phyloP scores from a whole-genome alignment of 1,140 invertebrate species.

The Charaxes varanes region DNA sequence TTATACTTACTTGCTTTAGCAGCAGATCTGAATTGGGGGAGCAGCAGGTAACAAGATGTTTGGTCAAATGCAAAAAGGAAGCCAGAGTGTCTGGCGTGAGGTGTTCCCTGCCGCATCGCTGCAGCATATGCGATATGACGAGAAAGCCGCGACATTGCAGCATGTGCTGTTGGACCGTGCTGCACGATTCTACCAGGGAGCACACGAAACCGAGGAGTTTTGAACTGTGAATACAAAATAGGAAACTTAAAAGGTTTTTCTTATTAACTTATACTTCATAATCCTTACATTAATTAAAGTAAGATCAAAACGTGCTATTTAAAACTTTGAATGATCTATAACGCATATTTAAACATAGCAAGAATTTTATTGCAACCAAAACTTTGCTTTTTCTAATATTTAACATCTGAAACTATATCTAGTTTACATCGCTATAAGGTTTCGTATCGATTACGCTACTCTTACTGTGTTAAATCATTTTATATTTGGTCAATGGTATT shows the following conservation, averaged over 20 bases:
- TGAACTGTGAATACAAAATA: conserved; percentile 81
- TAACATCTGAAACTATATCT: too few species aligned
- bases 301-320: too few species aligned
- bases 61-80: conserved; percentile 95
- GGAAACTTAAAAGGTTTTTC: not conserved
- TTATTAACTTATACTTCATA: too few species aligned
- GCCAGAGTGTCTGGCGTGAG: conserved; percentile 94
- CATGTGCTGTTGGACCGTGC: conserved; percentile 99
- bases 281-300: too few species aligned
- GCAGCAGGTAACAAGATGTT: conserved; percentile 95
- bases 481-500: not conserved
- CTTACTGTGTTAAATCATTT: too few species aligned
- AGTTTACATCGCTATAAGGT: too few species aligned
- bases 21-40: conserved; percentile 94
- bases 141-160: conserved; percentile 98
- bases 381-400: too few species aligned
- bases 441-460: too few species aligned
- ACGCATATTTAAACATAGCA: too few species aligned
- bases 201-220: conserved; percentile 98
- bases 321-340: too few species aligned
- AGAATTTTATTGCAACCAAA: too few species aligned
- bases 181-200: conserved; percentile 96
- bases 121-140: conserved; percentile 97
- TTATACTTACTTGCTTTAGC: conserved; percentile 90
- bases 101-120: conserved; percentile 94